phyloP scores from a whole-genome alignment of 2,113 vertebrate species.

The Oreamnos americanus region DNA sequence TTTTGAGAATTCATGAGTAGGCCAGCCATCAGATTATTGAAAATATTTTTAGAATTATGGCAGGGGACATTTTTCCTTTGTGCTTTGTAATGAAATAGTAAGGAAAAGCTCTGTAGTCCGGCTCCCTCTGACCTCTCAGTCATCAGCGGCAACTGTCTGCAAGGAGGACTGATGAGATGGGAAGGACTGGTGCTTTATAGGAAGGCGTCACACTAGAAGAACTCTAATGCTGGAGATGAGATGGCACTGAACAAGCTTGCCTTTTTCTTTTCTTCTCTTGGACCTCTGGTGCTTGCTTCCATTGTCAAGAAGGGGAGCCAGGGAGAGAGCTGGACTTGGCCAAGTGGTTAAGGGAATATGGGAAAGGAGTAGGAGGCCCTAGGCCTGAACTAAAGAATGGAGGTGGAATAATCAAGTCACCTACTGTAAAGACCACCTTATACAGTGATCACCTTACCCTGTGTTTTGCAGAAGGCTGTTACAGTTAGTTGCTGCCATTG shows the following conservation, averaged over 20 bases:
- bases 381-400: background rate
- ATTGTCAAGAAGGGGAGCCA: conserved; percentile 9
- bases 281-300: background rate
- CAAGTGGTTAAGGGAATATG: background rate
- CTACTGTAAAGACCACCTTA: background rate
- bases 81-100: background rate
- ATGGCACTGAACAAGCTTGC: background rate
- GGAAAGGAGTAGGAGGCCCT: background rate
- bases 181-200: background rate
- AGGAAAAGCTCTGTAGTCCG: background rate
- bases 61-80: background rate
- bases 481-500: background rate
- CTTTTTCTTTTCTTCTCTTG: background rate
- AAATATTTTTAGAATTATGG: background rate
- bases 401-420: background rate
- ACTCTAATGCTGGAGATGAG: background rate
- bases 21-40: background rate
- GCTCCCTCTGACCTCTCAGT: background rate
- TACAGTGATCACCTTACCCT: background rate
- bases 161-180: background rate
- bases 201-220: background rate
- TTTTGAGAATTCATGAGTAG: conserved; percentile 5
- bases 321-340: background rate
- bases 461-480: background rate
- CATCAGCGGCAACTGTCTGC: background rate